Evolutionary conservation across 1,140 invertebrate genomes (phyloP).

Genomic region (Caerostris darwini): DNA sequence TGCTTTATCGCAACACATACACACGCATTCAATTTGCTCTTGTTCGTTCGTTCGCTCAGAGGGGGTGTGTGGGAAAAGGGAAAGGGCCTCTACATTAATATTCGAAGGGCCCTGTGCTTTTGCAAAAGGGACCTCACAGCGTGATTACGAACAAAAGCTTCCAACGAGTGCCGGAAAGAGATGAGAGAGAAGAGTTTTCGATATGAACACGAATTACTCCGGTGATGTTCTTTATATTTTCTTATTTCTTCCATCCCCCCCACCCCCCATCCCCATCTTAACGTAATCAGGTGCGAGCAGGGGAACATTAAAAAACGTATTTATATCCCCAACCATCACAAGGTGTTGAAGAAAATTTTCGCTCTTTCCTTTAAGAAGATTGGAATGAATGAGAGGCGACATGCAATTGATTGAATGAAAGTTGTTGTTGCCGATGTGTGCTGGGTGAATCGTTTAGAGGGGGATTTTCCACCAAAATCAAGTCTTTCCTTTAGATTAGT

Average conservation of each 20-base stretch:
- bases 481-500: constrained; percentile 58
- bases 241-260: neutral
- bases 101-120: constrained; percentile 29
- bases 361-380: constrained; percentile 26
- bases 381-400: constrained; percentile 50
- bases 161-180: neutral
- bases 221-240: constrained; percentile 59
- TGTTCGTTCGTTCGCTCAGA: neutral
- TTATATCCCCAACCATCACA: constrained; percentile 39
- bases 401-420: constrained; percentile 68
- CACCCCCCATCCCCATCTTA: neutral
- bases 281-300: constrained; percentile 66
- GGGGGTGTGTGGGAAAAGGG: neutral
- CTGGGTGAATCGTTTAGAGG: neutral
- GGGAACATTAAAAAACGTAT: constrained; percentile 73
- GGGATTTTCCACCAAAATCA: constrained; percentile 52
- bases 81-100: constrained; percentile 54
- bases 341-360: constrained; percentile 59
- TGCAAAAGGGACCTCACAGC: constrained; percentile 18
- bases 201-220: constrained; percentile 51
- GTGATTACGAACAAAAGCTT: constrained; percentile 65
- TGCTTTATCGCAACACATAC: constrained; percentile 70
- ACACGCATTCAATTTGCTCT: constrained; percentile 72
- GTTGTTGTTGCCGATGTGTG: constrained; percentile 60
- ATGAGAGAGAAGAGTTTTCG: constrained; percentile 40